These are phyloP conservation scores for Morelia viridis DNA, from an alignment of 2,797 vertebrate genomes.

Conservation along the genomic window DNA sequence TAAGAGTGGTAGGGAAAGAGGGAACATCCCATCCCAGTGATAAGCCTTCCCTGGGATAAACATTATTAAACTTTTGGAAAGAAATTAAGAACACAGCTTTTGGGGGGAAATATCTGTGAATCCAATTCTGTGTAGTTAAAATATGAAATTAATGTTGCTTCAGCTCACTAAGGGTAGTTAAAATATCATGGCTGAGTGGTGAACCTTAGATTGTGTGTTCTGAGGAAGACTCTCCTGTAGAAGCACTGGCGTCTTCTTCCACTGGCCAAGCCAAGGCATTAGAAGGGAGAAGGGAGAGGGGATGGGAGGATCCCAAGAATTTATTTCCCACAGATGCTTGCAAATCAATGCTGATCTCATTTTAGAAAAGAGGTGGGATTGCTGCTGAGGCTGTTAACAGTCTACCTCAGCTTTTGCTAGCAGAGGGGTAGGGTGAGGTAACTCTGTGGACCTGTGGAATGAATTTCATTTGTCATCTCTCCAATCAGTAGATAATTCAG, in stretches of 20 bases:
- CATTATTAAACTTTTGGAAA: not conserved
- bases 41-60: not conserved
- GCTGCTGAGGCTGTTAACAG: not conserved
- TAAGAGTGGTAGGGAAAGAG: not conserved
- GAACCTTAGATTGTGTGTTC: not conserved
- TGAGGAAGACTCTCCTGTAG: not conserved
- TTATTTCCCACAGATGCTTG: not conserved
- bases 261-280: not conserved
- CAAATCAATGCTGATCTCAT: not conserved
- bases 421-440: not conserved
- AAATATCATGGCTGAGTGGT: not conserved
- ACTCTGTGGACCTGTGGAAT: rapidly evolving
- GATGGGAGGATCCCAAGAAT: not conserved
- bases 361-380: not conserved
- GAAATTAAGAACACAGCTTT: not conserved
- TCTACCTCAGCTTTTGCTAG: not conserved
- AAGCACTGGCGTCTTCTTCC: not conserved
- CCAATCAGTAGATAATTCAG: slow-evolving; percentile 11
- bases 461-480: not conserved
- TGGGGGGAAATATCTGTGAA: not conserved
- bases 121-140: not conserved
- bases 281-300: too few species aligned
- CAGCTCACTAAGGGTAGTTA: not conserved
- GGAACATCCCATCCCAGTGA: not conserved
- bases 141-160: not conserved